phyloP scores from a whole-genome alignment of 2,888 invertebrate species.

The Chrysomela aeneicollis region DNA sequence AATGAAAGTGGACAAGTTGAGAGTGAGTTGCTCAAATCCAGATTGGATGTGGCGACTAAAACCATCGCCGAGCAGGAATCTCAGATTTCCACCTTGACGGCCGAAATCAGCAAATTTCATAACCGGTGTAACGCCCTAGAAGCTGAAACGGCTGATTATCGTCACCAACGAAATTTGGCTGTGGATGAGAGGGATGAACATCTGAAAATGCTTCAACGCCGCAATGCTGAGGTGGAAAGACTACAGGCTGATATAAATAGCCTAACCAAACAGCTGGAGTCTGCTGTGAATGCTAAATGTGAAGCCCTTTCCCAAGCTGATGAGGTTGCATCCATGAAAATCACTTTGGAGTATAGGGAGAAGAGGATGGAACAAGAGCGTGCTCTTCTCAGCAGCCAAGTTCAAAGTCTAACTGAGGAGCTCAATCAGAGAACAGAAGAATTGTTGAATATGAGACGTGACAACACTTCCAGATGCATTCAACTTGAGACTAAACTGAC shows the following conservation, averaged over 20 bases:
- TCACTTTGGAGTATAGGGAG: conserved; percentile 81
- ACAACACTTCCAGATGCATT: conserved; percentile 71
- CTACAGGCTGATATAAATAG: conserved; percentile 73
- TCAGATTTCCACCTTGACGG: conserved; percentile 69
- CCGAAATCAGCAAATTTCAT: conserved; percentile 71
- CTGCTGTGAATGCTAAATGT: conserved; percentile 82
- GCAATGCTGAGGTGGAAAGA: conserved; percentile 77
- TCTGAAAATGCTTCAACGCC: conserved; percentile 74
- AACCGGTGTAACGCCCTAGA: conserved; percentile 71
- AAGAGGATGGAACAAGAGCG: conserved; percentile 86
- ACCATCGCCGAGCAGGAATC: conserved; percentile 71
- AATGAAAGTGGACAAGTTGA: conserved; percentile 68
- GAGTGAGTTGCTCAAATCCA: conserved; percentile 70
- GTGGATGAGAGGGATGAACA: conserved; percentile 80
- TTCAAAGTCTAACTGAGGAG: conserved; percentile 78
- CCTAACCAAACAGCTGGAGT: conserved; percentile 76
- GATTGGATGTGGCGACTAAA: conserved; percentile 69
- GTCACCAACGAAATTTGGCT: conserved; percentile 74
- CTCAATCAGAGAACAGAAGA: conserved; percentile 81
- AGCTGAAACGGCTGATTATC: conserved; percentile 71
- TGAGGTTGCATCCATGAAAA: conserved; percentile 82
- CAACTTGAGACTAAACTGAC: conserved; percentile 78
- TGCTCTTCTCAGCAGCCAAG: conserved; percentile 77
- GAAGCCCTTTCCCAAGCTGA: conserved; percentile 77
- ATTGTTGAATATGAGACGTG: conserved; percentile 77